Evolutionary conservation across 2,113 vertebrate genomes (phyloP).

Genomic region (Tachuris rubrigastra): DNA sequence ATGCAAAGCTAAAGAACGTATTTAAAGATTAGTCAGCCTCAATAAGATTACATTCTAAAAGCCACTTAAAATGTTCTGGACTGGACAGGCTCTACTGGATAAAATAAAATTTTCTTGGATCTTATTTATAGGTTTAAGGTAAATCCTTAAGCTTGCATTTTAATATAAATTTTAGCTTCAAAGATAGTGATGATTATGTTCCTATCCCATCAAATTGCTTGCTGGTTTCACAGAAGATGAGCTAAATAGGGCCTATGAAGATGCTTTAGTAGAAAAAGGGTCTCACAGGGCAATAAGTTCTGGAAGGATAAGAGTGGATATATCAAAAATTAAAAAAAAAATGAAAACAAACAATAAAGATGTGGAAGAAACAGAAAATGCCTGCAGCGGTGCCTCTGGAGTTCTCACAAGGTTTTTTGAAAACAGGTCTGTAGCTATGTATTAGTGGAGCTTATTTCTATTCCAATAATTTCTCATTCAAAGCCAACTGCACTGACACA

Average conservation of each 20-base stretch:
- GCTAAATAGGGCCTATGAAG: neutral
- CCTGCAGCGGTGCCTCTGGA: neutral
- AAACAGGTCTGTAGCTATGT: neutral
- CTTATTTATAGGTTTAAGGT: constrained; percentile 42
- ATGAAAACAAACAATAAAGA: neutral
- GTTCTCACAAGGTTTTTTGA: neutral
- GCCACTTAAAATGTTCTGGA: constrained; percentile 53
- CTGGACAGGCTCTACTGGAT: constrained; percentile 11
- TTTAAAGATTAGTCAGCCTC: constrained; percentile 48
- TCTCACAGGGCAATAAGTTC: neutral
- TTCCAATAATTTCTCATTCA: neutral
- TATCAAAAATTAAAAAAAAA: neutral
- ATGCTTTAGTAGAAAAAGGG: neutral
- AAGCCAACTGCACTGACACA: neutral
- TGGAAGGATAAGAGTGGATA: neutral
- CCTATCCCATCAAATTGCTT: neutral
- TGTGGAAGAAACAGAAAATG: neutral
- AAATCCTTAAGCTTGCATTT: constrained; percentile 25
- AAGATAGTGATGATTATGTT: neutral
- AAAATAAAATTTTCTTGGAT: constrained; percentile 16
- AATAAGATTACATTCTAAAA: constrained; percentile 52
- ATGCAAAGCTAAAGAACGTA: constrained; percentile 49
- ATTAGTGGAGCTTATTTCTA: neutral
- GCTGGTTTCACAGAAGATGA: neutral
- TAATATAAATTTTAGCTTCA: constrained; percentile 31